Evolutionary conservation across 1,140 invertebrate species (phyloP), one percentile per base, ranked within the genome.

Genomic region (Dinothrombium tinctorium): DNA sequence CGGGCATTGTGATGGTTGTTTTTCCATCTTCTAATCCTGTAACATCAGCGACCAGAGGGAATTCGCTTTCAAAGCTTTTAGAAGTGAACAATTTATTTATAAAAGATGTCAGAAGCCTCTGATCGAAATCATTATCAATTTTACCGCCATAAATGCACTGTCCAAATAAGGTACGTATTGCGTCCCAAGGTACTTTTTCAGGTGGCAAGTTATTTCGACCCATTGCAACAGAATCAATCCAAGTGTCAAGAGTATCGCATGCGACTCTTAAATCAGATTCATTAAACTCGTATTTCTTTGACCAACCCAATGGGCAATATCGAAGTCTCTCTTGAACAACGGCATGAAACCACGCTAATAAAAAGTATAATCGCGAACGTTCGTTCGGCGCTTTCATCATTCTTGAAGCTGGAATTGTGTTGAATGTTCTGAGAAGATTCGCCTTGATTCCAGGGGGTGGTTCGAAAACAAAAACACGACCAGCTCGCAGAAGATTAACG

Each of bases 101-200:
- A 67, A 99, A 96, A 0, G 84, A 87, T 22, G 77, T 75, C 29
- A 99, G 58, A n/a, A 99, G 62, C 22, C 89, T 68, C 56, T 67
- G 87, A 65, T 99, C 92, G 61, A 92, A 98, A 47, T 84, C 74
- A 56, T 99, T 98, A 62, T 98, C 94, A 58, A 99, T 96, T 64
- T 98, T 98, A 42, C 92, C 94, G 41, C 94, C 94, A 58, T 99
- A 99, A 53, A 99, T 96, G 52, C 87, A 96, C 56, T 98, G 83
- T 0, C 87, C 86, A 4, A 99, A 62, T 1, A 99, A 63, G 0
- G 86, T 95, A 17, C 84, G 76, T 12, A 99, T 62, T 1, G 94
- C 92, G 59, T 94, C 82, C 90, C 92, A 99, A 21, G 94, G 94
- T 3, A 99, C 80, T 49, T 95, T 96, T 54, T 96, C 89, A 9